Evolutionary conservation across 2,113 vertebrate genomes (phyloP).

Genomic region (Balaeniceps rex): DNA sequence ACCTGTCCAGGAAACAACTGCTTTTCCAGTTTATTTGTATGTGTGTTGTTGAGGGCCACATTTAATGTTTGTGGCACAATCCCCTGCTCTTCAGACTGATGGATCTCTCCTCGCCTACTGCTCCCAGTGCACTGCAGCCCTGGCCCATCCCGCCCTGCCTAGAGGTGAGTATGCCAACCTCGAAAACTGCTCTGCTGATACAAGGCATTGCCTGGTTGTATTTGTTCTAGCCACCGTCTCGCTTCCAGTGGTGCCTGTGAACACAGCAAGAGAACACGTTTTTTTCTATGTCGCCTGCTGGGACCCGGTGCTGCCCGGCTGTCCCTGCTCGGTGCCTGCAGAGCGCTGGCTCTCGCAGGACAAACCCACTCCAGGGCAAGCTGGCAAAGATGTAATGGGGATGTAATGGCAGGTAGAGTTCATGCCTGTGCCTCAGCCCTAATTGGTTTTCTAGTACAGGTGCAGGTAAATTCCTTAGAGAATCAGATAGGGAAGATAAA

Average conservation of each 20-base stretch:
- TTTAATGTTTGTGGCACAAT: rapidly evolving
- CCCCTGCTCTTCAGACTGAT: background rate
- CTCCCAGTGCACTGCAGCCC: background rate
- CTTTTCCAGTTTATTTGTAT: background rate
- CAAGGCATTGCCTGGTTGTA: background rate
- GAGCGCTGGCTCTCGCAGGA: background rate
- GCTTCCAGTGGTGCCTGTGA: background rate
- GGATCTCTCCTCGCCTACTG: background rate
- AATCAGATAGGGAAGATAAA: background rate
- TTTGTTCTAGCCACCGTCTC: background rate
- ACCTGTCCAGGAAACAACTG: background rate
- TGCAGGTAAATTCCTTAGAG: background rate
- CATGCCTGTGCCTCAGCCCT: background rate
- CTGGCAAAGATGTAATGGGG: background rate
- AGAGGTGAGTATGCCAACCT: background rate
- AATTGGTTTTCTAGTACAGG: background rate
- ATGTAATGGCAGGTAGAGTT: background rate
- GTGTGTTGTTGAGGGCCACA: background rate
- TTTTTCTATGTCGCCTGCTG: background rate
- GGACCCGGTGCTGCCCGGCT: background rate
- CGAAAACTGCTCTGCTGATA: background rate
- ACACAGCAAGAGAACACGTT: background rate
- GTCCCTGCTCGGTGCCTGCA: background rate
- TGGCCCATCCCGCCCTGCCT: background rate
- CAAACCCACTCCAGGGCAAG: background rate